Evolutionary conservation across 2,888 invertebrate genomes (phyloP), one percentile per base, ranked within the genome.

Genomic region (Helleia helle): DNA sequence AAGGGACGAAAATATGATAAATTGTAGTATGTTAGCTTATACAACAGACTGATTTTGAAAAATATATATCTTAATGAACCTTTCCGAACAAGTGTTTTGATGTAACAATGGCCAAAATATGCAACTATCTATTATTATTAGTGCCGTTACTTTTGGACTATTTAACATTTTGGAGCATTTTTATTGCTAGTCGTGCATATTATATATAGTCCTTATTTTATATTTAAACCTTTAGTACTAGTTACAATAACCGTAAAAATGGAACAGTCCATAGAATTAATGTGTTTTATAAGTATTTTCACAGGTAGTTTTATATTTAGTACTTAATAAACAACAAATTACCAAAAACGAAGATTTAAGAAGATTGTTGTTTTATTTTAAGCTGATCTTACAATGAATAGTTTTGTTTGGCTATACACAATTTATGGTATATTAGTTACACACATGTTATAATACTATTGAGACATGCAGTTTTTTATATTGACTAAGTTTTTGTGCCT

Each of bases 281-380:
- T 22, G 22, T 12, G 7, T 34, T 40, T 36, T 34, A 31, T 43
- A 42, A 40, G 29, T 38, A 12, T 45, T 44, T 44, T 46, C 38
- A 44, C 38, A 44, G 46, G 38, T 46, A 49, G 42, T 43, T 48
- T 36, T 44, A 44, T 40, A 41, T 24, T 49, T 80, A 80, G 81
- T 83, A 83, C 80, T 80, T 81, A 80, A 77, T 58, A 62, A 38
- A 34, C 57, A 55, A 70, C 65, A 62, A 65, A 62, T 69, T 75
- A 76, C 79, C 76, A 80, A 83, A 81, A 72, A 75, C 62, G 59
- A 61, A 64, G 64, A 61, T 60, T 24, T 62, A 70, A 71, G 71
- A 70, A 75, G 73, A 73, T 76, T 71, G 66, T 72, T 71, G 50
- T 52, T 70, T 67, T 65, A 65, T 67, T 66, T 64, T 58, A 59